Conservation (phyloP, 2,888 invertebrate genomes). For the Mythimna albipuncta region DNA sequence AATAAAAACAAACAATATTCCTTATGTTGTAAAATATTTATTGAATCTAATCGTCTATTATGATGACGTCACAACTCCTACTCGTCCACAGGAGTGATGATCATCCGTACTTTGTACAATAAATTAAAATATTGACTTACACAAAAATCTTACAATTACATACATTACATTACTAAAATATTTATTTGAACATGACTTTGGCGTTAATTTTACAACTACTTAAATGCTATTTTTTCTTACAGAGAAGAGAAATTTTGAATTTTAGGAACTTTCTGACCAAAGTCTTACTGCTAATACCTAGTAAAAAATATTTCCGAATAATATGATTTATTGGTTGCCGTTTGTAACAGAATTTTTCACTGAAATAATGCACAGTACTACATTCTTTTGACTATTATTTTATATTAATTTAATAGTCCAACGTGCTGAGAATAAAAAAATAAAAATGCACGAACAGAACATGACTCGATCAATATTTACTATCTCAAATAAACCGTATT, state of each 20-base stretch:
- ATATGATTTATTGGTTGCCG: neutral
- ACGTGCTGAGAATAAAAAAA: neutral
- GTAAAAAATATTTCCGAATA: constrained; percentile 3
- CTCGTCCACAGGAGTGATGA: constrained; percentile 41
- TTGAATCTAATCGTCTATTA: constrained; percentile 66
- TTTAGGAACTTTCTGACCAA: constrained; percentile 74
- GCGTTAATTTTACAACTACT: constrained; percentile 68
- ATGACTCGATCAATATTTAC: neutral
- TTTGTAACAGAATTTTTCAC: neutral
- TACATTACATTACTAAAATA: constrained; percentile 55
- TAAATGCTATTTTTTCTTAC: constrained; percentile 55
- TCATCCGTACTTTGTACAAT: constrained; percentile 84
- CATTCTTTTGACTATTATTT: neutral
- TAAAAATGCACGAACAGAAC: too few species aligned
- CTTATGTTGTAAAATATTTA: constrained; percentile 65
- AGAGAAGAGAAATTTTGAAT: constrained; percentile 67
- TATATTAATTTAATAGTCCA: neutral
- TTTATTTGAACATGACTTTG: constrained; percentile 71
- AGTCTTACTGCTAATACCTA: constrained; percentile 50
- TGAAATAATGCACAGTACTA: neutral
- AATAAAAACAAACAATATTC: constrained; percentile 13
- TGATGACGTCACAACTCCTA: constrained; percentile 54
- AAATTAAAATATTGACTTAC: constrained; percentile 76
- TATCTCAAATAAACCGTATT: neutral
- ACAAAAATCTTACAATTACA: constrained; percentile 62